Percentiles rank a stretch among this genome's conserved stretches.
Conservation (phyloP, 2,113 vertebrate genomes). For the Loxodonta africana region DNA sequence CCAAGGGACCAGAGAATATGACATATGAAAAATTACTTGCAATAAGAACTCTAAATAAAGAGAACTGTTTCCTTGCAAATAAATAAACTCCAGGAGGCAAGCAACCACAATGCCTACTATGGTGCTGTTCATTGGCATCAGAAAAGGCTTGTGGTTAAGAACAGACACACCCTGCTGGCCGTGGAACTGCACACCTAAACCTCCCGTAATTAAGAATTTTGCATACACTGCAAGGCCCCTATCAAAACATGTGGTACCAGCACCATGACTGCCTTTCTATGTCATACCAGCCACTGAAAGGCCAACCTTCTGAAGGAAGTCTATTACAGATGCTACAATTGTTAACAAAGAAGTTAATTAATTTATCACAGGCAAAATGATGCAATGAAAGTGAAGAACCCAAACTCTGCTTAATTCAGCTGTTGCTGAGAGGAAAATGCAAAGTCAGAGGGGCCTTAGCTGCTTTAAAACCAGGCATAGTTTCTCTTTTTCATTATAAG, state of each 20-base stretch:
- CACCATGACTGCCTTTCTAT: background rate
- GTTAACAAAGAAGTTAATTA: constrained; percentile 25
- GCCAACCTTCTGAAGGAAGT: background rate
- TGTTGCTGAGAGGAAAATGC: background rate
- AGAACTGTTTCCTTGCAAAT: background rate
- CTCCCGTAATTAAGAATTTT: background rate
- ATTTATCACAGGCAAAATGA: background rate
- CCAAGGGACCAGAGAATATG: constrained; percentile 39
- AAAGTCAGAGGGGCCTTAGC: background rate
- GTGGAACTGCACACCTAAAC: background rate
- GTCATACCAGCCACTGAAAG: background rate
- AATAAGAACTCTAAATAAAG: constrained; percentile 3
- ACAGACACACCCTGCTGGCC: background rate
- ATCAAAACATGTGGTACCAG: background rate
- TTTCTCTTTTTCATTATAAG: background rate
- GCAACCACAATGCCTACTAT: background rate
- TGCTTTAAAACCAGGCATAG: background rate
- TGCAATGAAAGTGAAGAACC: background rate
- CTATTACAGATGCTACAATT: background rate
- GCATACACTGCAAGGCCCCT: background rate
- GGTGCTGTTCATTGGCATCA: background rate
- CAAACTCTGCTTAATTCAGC: background rate
- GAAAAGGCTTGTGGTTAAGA: background rate
- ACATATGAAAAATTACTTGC: background rate
- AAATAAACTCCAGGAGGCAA: background rate